Conservation (phyloP, 2,113 vertebrate species). For the Plecotus auritus region DNA sequence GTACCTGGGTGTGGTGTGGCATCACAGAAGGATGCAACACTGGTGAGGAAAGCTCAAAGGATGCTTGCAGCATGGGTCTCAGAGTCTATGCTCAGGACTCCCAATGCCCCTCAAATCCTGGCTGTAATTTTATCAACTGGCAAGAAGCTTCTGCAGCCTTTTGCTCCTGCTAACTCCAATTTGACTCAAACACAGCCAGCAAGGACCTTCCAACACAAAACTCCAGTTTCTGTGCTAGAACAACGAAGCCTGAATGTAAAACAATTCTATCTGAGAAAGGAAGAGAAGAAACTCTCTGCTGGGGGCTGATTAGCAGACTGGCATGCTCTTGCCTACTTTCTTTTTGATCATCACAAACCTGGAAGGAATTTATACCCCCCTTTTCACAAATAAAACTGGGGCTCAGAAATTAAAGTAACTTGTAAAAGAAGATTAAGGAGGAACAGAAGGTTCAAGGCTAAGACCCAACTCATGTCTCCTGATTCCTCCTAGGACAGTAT, state of each 20-base stretch:
- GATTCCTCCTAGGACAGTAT: background rate
- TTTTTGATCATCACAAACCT: background rate
- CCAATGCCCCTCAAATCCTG: background rate
- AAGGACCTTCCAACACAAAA: background rate
- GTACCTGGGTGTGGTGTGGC: background rate
- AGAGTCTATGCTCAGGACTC: background rate
- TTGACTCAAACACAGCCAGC: conserved; percentile 23
- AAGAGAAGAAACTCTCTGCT: background rate
- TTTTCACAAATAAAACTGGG: background rate
- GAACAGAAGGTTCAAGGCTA: background rate
- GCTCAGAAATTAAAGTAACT: background rate
- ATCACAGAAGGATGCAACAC: background rate
- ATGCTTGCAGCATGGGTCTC: background rate
- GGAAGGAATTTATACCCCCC: background rate
- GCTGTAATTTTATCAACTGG: conserved; percentile 27
- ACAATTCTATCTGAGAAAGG: conserved; percentile 14
- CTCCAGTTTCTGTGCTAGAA: background rate
- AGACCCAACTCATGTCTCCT: background rate
- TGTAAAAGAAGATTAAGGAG: background rate
- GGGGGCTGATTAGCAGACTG: background rate
- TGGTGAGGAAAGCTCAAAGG: background rate
- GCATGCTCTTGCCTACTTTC: background rate
- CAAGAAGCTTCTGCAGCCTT: background rate
- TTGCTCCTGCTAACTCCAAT: conserved; percentile 54
- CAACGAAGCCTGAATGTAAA: conserved; percentile 11